Evolutionary conservation across 2,888 invertebrate species (phyloP), one percentile per base, ranked within the genome.

Genomic region (Stictocephala bisonia): DNA sequence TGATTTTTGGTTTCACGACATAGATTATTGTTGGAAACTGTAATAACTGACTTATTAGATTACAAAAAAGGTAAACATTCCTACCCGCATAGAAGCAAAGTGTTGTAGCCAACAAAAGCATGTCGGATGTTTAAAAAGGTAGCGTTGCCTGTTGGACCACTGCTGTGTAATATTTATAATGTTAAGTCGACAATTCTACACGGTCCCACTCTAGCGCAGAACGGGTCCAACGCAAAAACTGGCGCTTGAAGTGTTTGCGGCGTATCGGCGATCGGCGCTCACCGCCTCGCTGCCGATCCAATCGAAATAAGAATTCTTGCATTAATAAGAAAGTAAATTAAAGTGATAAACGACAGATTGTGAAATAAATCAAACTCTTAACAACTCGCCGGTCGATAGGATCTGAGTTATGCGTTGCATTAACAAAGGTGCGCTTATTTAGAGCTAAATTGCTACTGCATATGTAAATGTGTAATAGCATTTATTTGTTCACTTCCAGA

Each of bases 281-380:
- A 48, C 48, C 2, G 15, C 7, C 18, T 18, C 41, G 1, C 9
- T 48, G 18, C 22, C 26, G 27, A 26, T 24, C 51, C 51, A 31
- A 56, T 56, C 56, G 40, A 40, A 60, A 35, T 22, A 35, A 22
- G 40, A 31, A 60, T 60, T 60, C 60, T 60, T 60, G 60, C 60
- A 60, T 60, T 60, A 60, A 60, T 60, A 60, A 60, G 60, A 60
- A 60, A 60, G 60, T 60, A 60, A 60, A 60, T 60, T 60, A 60
- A 60, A 60, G 60, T 60, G 60, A 60, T 60, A 60, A 40, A 56
- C 20, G 56, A 56, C 56, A 56, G 56, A 60, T 60, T 35, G 60
- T 15, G 60, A 35, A 35, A 60, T 60, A 60, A 60, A 60, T 60
- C 60, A 60, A 60, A 60, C 60, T 4, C 60, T 60, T 60, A 60